phyloP scores from a whole-genome alignment of 2,113 vertebrate species.

The Mus pahari region DNA sequence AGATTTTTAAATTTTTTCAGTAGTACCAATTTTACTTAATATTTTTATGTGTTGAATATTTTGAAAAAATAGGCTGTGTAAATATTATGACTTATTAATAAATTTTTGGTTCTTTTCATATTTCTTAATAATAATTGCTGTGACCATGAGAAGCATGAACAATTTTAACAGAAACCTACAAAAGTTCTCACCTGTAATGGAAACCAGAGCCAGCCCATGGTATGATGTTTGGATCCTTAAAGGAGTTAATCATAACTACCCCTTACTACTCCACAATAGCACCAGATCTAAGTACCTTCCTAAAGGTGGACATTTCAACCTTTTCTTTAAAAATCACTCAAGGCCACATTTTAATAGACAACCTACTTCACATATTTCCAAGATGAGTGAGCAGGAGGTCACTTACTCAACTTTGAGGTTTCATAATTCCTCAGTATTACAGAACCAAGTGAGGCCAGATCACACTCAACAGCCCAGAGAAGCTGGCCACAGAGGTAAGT shows the following conservation, averaged over 20 bases:
- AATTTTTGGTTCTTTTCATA: background rate
- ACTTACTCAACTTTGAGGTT: conserved; percentile 35
- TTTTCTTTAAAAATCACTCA: conserved; percentile 13
- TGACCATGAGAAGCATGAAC: background rate
- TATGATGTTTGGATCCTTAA: background rate
- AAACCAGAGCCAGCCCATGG: background rate
- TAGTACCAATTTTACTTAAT: background rate
- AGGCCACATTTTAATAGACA: background rate
- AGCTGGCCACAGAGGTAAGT: conserved; percentile 15
- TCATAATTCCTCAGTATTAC: conserved; percentile 36
- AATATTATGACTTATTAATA: background rate
- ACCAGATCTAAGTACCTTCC: background rate
- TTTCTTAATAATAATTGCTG: background rate
- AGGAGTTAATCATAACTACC: background rate
- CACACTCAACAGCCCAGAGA: background rate
- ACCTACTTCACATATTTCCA: background rate
- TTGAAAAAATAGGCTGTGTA: background rate
- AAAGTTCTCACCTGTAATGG: background rate
- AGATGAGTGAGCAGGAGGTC: conserved; percentile 62
- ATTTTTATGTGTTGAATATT: background rate
- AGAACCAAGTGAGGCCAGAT: background rate
- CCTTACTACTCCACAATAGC: background rate
- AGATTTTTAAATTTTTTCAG: background rate
- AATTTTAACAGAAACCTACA: background rate
- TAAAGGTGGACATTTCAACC: background rate